These are phyloP conservation scores for Periophthalmus modestus DNA, from an alignment of 2,113 vertebrate genomes.

Conservation along the genomic window DNA sequence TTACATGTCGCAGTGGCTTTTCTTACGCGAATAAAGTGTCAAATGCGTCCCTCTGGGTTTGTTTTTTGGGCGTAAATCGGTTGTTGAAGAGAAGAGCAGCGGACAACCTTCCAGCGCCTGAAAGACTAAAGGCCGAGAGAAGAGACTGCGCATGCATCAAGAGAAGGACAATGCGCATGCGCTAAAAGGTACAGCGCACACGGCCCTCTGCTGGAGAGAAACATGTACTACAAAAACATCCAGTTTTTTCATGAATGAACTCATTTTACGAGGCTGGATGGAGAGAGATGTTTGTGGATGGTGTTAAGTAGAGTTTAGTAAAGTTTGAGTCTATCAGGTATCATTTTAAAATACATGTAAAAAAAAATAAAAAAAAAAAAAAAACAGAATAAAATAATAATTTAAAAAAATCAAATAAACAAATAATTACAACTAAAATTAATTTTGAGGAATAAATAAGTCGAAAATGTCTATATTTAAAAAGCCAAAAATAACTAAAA, in stretches of 20 bases:
- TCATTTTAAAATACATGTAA: not conserved
- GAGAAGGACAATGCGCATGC: not conserved
- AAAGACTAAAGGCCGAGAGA: constrained; percentile 62
- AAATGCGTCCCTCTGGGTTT: constrained; percentile 22
- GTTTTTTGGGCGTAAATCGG: constrained; percentile 32
- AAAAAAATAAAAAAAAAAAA: not conserved
- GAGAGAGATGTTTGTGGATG: too few relatives aligned
- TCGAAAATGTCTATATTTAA: too few relatives aligned
- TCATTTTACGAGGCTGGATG: not conserved
- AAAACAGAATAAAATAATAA: not conserved
- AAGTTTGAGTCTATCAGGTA: not conserved
- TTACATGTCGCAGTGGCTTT: not conserved
- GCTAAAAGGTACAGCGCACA: constrained; percentile 2
- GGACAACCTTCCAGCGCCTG: constrained; percentile 56
- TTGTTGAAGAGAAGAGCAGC: constrained; percentile 36
- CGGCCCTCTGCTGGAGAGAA: constrained; percentile 40
- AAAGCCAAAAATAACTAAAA: too few relatives aligned
- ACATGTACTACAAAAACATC: not conserved
- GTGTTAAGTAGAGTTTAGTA: too few relatives aligned
- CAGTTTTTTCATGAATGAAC: not conserved
- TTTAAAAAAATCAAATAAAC: too few relatives aligned
- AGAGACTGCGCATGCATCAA: constrained; percentile 66
- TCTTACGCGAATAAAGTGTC: constrained; percentile 24
- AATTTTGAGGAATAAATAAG: too few relatives aligned
- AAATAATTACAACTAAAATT: too few relatives aligned